phyloP scores from a whole-genome alignment of 2,113 vertebrate species.

The Pseudorasbora parva region DNA sequence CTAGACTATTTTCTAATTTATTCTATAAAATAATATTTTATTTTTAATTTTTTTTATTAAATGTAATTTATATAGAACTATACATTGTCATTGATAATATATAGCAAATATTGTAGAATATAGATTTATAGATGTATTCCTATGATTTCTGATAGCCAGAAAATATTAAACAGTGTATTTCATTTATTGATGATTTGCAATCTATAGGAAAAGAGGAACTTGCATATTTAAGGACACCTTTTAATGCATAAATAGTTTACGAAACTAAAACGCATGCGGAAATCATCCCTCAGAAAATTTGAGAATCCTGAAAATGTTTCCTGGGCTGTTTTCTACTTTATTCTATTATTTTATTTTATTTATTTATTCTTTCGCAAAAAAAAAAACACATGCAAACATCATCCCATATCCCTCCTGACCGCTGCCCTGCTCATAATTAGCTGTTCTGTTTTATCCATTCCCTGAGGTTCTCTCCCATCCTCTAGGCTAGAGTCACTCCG shows the following conservation, averaged over 20 bases:
- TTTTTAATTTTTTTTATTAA: not conserved
- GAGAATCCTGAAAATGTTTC: too few species aligned
- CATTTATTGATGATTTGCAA: not conserved
- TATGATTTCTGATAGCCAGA: not conserved
- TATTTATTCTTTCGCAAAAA: too few species aligned
- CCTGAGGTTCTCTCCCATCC: slow-evolving; percentile 38
- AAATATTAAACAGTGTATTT: not conserved
- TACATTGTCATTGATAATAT: too few species aligned
- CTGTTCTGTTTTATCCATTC: slow-evolving; percentile 37
- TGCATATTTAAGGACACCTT: too few species aligned
- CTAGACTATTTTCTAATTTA: not conserved
- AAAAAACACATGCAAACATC: not conserved
- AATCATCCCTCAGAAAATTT: too few species aligned
- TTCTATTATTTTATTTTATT: too few species aligned
- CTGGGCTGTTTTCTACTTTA: too few species aligned
- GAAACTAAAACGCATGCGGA: too few species aligned
- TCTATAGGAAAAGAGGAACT: not conserved
- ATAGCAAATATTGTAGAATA: too few species aligned
- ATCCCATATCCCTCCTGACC: not conserved
- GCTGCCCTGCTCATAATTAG: slow-evolving; percentile 36
- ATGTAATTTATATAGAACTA: not conserved
- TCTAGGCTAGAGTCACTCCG: slow-evolving; percentile 24
- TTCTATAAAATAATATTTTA: not conserved
- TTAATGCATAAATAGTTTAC: too few species aligned
- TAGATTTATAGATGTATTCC: too few species aligned